A percentile compares a stretch with the other conserved stretches of the same genome.
Evolutionary conservation across 1,140 invertebrate species (phyloP).

Genomic region (Helicoverpa zea): DNA sequence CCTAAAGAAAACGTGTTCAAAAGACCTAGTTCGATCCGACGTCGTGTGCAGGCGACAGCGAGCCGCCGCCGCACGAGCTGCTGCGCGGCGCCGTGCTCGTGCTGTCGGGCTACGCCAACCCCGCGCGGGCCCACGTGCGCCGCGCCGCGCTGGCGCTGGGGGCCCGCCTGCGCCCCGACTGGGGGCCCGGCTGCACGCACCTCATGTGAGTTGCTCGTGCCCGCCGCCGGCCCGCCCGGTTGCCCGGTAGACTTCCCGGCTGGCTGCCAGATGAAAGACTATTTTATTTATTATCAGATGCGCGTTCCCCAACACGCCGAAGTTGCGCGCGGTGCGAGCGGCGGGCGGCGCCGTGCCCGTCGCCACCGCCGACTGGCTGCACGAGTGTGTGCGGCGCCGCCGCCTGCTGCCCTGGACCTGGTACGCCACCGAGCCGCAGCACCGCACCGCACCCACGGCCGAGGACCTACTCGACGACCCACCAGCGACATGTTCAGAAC

Average conservation of each 20-base stretch:
- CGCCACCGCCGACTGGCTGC: constrained; percentile 90
- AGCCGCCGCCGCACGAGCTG: constrained; percentile 48
- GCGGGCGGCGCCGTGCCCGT: constrained; percentile 89
- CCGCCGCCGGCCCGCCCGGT: too few relatives aligned
- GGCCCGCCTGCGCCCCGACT: background rate
- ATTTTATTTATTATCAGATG: constrained; percentile 88
- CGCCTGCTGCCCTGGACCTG: constrained; percentile 90
- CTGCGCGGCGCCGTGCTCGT: constrained; percentile 91
- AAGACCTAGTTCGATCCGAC: background rate
- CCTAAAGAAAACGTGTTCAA: background rate
- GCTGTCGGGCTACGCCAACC: constrained; percentile 96
- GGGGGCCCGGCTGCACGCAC: background rate
- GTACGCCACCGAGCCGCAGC: constrained; percentile 86
- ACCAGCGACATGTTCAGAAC: background rate
- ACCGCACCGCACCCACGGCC: background rate
- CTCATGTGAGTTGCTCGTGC: background rate
- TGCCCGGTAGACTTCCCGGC: too few relatives aligned
- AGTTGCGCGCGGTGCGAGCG: constrained; percentile 86
- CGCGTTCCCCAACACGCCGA: constrained; percentile 96
- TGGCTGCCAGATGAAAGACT: too few relatives aligned
- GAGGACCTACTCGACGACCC: constrained; percentile 1
- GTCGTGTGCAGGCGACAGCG: background rate
- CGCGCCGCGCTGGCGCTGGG: constrained; percentile 88
- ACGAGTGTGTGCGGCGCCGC: constrained; percentile 89
- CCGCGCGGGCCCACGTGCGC: constrained; percentile 90